Percentiles rank a stretch among this genome's conserved stretches.
Evolutionary conservation across 2,113 vertebrate genomes (phyloP).

Genomic region (Corythornis vintsioides): DNA sequence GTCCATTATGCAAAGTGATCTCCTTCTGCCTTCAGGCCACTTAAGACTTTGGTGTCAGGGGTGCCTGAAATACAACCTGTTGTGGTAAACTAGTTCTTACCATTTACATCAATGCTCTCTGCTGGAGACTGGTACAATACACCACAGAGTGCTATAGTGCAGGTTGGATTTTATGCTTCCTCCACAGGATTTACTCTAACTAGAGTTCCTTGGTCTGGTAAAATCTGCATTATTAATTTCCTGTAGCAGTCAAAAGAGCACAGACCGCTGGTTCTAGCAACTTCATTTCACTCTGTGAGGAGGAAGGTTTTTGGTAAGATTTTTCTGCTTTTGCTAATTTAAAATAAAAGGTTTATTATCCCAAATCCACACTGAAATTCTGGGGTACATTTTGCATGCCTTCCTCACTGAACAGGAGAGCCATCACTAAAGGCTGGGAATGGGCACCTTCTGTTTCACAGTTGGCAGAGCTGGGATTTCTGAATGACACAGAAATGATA

Average conservation of each 20-base stretch:
- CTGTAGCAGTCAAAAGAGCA: neutral
- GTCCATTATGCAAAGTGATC: neutral
- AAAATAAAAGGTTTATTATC: neutral
- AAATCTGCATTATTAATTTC: neutral
- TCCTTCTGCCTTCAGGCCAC: neutral
- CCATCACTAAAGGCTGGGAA: neutral
- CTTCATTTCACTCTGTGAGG: neutral
- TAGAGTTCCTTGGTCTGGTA: neutral
- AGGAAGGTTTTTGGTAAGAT: neutral
- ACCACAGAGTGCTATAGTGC: rapidly evolving
- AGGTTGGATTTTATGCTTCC: neutral
- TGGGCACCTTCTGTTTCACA: neutral
- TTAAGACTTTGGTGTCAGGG: neutral
- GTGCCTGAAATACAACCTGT: neutral
- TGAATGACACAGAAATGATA: neutral
- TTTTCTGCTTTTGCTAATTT: neutral
- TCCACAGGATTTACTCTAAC: neutral
- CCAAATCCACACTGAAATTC: neutral
- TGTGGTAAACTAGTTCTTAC: neutral
- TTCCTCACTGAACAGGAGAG: neutral
- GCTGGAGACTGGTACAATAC: neutral
- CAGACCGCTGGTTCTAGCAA: neutral
- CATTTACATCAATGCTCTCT: neutral
- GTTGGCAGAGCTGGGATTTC: neutral
- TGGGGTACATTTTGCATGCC: rapidly evolving